These are phyloP conservation scores for Gambelia wislizenii DNA, from an alignment of 2,797 vertebrate genomes.

Conservation along the genomic window DNA sequence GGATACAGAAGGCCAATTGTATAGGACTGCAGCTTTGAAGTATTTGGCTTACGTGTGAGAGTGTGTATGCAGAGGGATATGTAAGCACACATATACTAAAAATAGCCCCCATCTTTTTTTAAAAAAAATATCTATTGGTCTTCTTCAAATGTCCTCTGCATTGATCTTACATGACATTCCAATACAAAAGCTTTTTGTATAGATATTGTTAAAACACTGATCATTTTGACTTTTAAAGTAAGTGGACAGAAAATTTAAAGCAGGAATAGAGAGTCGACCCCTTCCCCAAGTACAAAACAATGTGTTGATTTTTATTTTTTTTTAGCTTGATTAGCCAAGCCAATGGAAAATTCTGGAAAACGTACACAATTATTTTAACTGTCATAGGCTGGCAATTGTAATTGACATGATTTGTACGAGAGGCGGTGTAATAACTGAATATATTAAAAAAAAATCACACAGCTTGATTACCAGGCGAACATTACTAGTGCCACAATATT, in stretches of 20 bases:
- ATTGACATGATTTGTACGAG: conserved; percentile 91
- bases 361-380: conserved; percentile 92
- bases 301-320: conserved; percentile 79
- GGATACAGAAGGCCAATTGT: too few relatives aligned
- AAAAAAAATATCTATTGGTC: conserved; percentile 40
- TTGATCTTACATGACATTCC: conserved; percentile 66
- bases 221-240: conserved; percentile 76
- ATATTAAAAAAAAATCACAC: conserved; percentile 90
- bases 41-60: not conserved
- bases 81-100: conserved; percentile 32
- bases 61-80: not conserved
- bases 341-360: conserved; percentile 89
- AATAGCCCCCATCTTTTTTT: not conserved
- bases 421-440: conserved; percentile 92
- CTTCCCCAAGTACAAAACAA: conserved; percentile 87
- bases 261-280: conserved; percentile 79
- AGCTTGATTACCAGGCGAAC: conserved; percentile 93
- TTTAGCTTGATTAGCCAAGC: conserved; percentile 90
- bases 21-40: not conserved
- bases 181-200: conserved; percentile 68
- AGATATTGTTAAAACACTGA: conserved; percentile 83
- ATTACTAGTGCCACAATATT: conserved; percentile 92
- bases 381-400: conserved; percentile 89
- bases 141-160: conserved; percentile 35
- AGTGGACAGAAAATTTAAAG: conserved; percentile 84